phyloP scores from a whole-genome alignment of 2,888 invertebrate genomes.

The Gibbula magus region DNA sequence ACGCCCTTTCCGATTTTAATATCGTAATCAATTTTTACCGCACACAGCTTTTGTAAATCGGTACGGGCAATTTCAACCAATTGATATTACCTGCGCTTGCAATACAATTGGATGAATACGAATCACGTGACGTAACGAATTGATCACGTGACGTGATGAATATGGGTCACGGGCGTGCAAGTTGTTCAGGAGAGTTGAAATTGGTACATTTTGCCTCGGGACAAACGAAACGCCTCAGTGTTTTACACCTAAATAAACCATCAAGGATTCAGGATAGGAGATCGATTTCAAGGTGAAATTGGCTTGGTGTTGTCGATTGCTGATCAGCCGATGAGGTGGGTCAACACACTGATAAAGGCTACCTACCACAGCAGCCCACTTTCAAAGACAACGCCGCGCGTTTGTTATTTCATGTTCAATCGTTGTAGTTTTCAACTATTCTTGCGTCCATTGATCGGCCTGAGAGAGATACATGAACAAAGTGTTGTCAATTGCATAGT shows the following conservation, averaged over 20 bases:
- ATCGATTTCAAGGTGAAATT: constrained; percentile 18
- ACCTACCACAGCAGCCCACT: constrained; percentile 3
- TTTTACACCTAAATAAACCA: constrained; percentile 18
- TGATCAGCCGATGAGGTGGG: background rate
- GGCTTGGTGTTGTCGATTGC: constrained; percentile 12
- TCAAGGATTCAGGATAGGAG: background rate
- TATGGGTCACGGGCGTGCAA: background rate
- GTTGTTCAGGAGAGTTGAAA: background rate
- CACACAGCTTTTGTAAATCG: too few species aligned
- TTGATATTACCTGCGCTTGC: too few species aligned
- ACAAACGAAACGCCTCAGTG: background rate
- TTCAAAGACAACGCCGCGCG: constrained; percentile 6
- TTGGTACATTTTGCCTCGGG: constrained; percentile 2
- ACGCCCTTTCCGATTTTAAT: too few species aligned
- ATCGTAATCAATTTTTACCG: too few species aligned
- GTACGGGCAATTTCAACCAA: too few species aligned
- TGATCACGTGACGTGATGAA: background rate
- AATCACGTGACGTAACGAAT: too few species aligned
- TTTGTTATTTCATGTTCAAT: constrained; percentile 6
- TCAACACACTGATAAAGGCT: background rate
- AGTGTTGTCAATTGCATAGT: background rate
- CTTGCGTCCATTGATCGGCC: background rate
- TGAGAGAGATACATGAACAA: background rate
- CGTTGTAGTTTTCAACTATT: background rate
- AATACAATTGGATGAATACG: too few species aligned